Conservation (phyloP, 2,113 vertebrate genomes). For the Coptodon rendalli region DNA sequence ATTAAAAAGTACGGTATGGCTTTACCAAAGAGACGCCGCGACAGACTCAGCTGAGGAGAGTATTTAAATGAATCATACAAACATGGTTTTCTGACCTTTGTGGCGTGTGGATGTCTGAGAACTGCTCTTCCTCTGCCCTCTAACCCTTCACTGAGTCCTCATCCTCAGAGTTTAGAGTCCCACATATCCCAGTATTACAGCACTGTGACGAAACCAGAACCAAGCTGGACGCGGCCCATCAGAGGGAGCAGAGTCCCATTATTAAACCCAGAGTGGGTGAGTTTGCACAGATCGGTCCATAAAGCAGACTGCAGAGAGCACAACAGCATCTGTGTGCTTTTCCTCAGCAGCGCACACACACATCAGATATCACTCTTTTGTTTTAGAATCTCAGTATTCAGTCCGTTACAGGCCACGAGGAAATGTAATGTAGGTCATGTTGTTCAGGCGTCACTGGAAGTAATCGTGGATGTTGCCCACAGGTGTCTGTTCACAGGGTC, state of each 20-base stretch:
- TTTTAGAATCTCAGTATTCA: background rate
- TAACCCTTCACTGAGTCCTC: background rate
- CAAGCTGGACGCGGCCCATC: background rate
- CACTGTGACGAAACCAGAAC: too few species aligned
- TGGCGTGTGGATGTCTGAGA: background rate
- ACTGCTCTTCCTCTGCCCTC: background rate
- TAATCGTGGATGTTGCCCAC: accelerated
- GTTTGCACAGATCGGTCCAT: background rate
- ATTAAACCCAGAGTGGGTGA: background rate
- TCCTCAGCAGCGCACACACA: background rate
- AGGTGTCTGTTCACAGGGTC: background rate
- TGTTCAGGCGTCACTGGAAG: background rate
- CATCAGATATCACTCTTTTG: too few species aligned
- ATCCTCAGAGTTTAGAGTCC: background rate
- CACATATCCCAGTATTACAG: background rate
- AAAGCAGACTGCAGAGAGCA: too few species aligned
- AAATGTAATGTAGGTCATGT: accelerated
- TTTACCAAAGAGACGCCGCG: background rate
- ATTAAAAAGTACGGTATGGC: accelerated
- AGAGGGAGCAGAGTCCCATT: background rate
- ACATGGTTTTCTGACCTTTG: background rate
- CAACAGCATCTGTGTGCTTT: background rate
- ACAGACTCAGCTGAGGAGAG: background rate
- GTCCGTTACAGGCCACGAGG: background rate
- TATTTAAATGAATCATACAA: background rate